Base-by-base conservation (phyloP, 2,797 vertebrate species). In the Hephaestus fuliginosus region DNA sequence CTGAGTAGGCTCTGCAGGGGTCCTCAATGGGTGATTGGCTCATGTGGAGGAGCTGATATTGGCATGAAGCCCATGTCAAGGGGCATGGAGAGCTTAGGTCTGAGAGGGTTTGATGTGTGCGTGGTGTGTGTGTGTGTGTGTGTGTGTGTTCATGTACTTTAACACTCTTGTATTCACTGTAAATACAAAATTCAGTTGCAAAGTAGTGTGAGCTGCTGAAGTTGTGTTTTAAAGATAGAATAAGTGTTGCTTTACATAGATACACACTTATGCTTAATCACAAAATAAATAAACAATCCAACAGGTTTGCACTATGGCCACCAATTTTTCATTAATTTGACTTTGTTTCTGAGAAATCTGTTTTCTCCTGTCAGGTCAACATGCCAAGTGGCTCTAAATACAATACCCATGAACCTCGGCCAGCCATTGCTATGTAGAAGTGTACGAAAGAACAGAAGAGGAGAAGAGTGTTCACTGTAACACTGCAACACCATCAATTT, bases 11-110 rank as follows among this genome's bases (percentile, higher is more conserved):
- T 78, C 64, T 63, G 25, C 70, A 33, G 69, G 75, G 67, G 64
- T 78, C 82, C 71, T 71, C 69, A 28, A 33, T 77, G 86, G 91
- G 88, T 56, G 81, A 79, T 68, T 60, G 84, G 87, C 67, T 91
- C 84, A 70, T 56, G 78, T 67, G 60, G 83, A 66, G 51, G 64
- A 80, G 90, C 43, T 81, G 68, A 80, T 88, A 41, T 52, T 90
- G 82, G 83, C 76, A 73, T 57, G 33, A 18, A 81, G 84, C 83
- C 81, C n/a, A 33, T 79, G 80, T 74, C 64, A 85, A 81, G 56
- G 65, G 66, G 68, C 80, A 79, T 7, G 17, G 20, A 60, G 22
- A 73, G 57, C 44, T 60, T 25, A 28, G 68, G 62, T 28, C n/a
- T 65, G 43, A 78, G 28, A 33, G 43, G 11, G 43, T 63, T 4